phyloP scores from a whole-genome alignment of 2,113 vertebrate genomes.

The Athene noctua region DNA sequence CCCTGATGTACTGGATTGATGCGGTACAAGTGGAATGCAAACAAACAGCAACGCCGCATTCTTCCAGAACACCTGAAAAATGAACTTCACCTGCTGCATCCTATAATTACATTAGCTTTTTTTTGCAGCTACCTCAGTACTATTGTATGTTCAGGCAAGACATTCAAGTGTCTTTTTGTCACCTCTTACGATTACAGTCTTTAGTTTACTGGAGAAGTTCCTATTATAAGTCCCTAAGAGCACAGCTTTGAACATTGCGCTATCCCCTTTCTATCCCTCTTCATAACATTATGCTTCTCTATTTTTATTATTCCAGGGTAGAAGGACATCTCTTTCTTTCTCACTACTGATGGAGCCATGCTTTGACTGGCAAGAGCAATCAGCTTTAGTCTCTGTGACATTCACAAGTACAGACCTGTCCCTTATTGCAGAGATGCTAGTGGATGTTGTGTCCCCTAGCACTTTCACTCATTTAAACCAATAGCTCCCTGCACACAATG shows the following conservation, averaged over 20 bases:
- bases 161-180: not conserved
- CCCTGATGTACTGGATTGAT: accelerated
- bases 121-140: not conserved
- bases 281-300: not conserved
- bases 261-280: not conserved
- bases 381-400: not conserved
- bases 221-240: not conserved
- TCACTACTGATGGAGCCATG: not conserved
- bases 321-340: not conserved
- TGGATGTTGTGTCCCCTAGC: not conserved
- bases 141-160: not conserved
- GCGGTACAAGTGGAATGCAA: not conserved
- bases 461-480: not conserved
- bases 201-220: not conserved
- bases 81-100: not conserved
- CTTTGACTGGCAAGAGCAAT: not conserved
- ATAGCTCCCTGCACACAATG: not conserved
- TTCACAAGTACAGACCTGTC: not conserved
- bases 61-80: not conserved
- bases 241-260: not conserved
- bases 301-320: not conserved
- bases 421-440: not conserved
- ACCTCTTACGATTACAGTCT: not conserved
- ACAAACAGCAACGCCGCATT: not conserved
- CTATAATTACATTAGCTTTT: not conserved